Conservation (phyloP, 2,113 vertebrate genomes). For the Cynopterus brachyotis region DNA sequence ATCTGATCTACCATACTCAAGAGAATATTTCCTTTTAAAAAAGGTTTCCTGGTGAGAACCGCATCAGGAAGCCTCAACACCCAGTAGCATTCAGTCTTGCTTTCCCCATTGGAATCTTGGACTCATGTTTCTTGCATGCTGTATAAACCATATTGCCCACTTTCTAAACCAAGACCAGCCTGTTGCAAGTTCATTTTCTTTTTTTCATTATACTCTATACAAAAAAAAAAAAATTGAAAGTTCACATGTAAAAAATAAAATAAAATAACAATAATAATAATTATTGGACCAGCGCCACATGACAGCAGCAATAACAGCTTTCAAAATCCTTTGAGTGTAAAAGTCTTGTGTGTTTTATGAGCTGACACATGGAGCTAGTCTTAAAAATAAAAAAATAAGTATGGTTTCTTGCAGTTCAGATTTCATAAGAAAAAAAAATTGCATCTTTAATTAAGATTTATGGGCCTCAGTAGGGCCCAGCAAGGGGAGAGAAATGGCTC, state of each 20-base stretch:
- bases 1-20: background rate
- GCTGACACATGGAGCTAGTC: conserved; percentile 71
- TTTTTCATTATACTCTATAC: background rate
- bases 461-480: conserved; percentile 74
- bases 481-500: conserved; percentile 80
- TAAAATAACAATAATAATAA: conserved; percentile 81
- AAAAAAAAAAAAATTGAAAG: conserved; percentile 73
- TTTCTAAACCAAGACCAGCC: conserved; percentile 43
- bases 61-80: background rate
- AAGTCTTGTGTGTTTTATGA: conserved; percentile 84
- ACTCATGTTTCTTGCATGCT: background rate
- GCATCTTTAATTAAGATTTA: conserved; percentile 86
- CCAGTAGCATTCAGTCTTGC: background rate
- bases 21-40: background rate
- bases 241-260: conserved; percentile 66
- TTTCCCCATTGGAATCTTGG: background rate
- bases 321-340: conserved; percentile 76
- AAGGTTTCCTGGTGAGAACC: background rate
- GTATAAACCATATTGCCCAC: background rate
- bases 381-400: conserved; percentile 85
- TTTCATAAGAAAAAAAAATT: conserved; percentile 82
- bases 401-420: conserved; percentile 78
- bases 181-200: conserved; percentile 30
- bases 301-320: conserved; percentile 79
- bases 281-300: conserved; percentile 67